Percentiles rank a stretch among this genome's conserved stretches.
phyloP scores from a whole-genome alignment of 23 tunicate genomes.

The Halocynthia roretzi region DNA sequence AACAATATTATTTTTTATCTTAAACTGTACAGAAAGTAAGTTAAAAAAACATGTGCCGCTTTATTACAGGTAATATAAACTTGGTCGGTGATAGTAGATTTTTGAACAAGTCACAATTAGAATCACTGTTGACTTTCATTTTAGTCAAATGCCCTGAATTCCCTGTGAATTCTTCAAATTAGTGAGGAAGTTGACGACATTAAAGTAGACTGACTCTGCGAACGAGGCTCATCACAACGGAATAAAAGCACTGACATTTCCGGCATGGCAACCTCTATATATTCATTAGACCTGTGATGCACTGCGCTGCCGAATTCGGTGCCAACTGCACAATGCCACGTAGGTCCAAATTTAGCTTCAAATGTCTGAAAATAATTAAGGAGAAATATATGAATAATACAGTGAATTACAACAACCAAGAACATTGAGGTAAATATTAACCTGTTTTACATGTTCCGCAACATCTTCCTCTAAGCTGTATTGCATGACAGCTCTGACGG shows the following conservation, averaged over 20 bases:
- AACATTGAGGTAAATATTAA: not conserved
- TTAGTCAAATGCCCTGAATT: too few species aligned
- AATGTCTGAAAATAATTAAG: constrained; percentile 26
- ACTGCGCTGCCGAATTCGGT: constrained; percentile 86
- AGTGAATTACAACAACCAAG: not conserved
- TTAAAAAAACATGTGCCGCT: too few species aligned
- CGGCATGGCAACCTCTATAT: constrained; percentile 86
- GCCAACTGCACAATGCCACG: constrained; percentile 96
- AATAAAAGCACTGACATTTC: constrained; percentile 71
- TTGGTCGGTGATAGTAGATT: too few species aligned
- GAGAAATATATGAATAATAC: too few species aligned
- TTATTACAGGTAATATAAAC: too few species aligned
- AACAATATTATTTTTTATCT: too few species aligned
- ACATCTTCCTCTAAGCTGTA: constrained; percentile 80
- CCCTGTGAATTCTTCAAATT: too few species aligned
- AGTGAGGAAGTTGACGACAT: too few species aligned
- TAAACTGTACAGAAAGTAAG: too few species aligned
- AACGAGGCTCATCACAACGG: constrained; percentile 51
- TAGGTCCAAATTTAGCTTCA: constrained; percentile 70
- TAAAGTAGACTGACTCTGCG: too few species aligned
- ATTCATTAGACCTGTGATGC: constrained; percentile 76
- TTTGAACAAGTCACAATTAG: too few species aligned
- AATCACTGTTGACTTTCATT: too few species aligned
- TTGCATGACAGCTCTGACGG: constrained; percentile 70
- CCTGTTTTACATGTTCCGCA: constrained; percentile 83